A percentile compares a stretch with the other conserved stretches of the same genome.
phyloP scores from a whole-genome alignment of 35 echinoderm and acorn worm genomes.

The Nesometra sesokonis region DNA sequence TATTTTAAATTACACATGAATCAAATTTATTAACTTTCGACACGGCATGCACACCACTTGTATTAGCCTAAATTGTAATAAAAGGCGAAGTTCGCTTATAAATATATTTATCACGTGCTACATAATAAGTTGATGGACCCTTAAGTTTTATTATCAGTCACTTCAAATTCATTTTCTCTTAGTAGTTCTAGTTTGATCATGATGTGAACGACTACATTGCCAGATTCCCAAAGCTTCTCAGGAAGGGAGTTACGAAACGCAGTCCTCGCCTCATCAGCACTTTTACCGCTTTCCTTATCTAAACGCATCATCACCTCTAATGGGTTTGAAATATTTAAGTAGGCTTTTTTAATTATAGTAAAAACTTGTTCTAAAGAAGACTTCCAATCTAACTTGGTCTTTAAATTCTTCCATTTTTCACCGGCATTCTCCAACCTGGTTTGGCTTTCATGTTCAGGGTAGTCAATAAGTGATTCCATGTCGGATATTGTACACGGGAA shows the following conservation, averaged over 20 bases:
- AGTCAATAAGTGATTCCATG: slow-evolving; percentile 80
- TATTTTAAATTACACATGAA: too few relatives aligned
- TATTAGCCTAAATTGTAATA: too few relatives aligned
- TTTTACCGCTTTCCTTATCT: slow-evolving; percentile 58
- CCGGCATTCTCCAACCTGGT: slow-evolving; percentile 65
- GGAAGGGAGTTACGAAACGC: slow-evolving; percentile 64
- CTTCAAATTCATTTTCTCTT: slow-evolving; percentile 15
- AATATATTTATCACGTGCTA: too few relatives aligned
- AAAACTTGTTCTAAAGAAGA: slow-evolving; percentile 55
- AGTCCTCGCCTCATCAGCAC: slow-evolving; percentile 46
- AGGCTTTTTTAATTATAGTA: slow-evolving; percentile 58
- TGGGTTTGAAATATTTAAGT: slow-evolving; percentile 90
- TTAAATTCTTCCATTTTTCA: slow-evolving; percentile 71
- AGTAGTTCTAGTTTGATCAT: slow-evolving; percentile 58
- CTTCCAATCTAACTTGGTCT: slow-evolving; percentile 59
- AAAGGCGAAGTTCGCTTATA: too few relatives aligned
- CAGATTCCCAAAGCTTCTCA: slow-evolving; percentile 45
- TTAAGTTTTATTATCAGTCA: too few relatives aligned
- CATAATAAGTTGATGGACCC: too few relatives aligned
- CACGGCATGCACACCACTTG: too few relatives aligned
- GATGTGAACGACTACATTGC: slow-evolving; percentile 54
- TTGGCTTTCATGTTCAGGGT: slow-evolving; percentile 37
- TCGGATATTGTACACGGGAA: slow-evolving; percentile 83
- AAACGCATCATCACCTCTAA: slow-evolving; percentile 92
- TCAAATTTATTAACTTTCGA: too few relatives aligned